Evolutionary conservation across 1,140 invertebrate species (phyloP), one percentile per base, ranked within the genome.

Genomic region (Penaeus chinensis): DNA sequence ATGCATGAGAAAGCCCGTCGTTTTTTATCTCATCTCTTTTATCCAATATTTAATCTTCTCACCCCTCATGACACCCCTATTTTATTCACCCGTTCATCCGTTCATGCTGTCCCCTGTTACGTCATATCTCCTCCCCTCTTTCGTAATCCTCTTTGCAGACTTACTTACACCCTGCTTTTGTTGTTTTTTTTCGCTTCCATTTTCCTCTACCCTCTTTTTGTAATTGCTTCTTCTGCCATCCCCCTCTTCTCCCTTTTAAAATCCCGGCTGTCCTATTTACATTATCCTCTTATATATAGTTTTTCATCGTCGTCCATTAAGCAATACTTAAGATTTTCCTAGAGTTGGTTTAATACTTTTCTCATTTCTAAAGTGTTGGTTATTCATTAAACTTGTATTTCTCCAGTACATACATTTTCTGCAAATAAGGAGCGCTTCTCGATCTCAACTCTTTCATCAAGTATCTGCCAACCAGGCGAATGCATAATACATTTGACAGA

Each of bases 21-120:
- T 32, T 71, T 32, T 71, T 32, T 71, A n/a, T 71, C 66, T n/a
- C 66, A 16, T 71, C 66, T 71, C 66, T 71, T 32, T 71, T 32
- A 24, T 32, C 32, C 66, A 24, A n/a, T n/a, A 13, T 71, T 32
- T 71, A n/a, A 24, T 32, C 32, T 32, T 24, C 66, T 71, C 66
- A 24, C 66, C 66, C 32, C 22, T 71, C 66, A 24, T 32, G n/a
- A n/a, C 32, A n/a, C 32, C 66, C 32, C 66, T 24, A n/a, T 71
- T 32, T 71, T 18, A 24, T 32, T 22, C 22, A 18, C 22, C 32
- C 66, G 24, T n/a, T 71, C 66, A 4, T n/a, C 66, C 22, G 4
- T 22, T 71, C 66, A 4, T 32, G 13, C 66, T 1, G 20, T 69
- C 27, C 32, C 66, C 66, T 24, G 66, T 71, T 24, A n/a, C 32